A percentile compares a stretch with the other conserved stretches of the same genome.
Conservation (phyloP, 2,888 invertebrate species). For the Aporophyla nigra region DNA sequence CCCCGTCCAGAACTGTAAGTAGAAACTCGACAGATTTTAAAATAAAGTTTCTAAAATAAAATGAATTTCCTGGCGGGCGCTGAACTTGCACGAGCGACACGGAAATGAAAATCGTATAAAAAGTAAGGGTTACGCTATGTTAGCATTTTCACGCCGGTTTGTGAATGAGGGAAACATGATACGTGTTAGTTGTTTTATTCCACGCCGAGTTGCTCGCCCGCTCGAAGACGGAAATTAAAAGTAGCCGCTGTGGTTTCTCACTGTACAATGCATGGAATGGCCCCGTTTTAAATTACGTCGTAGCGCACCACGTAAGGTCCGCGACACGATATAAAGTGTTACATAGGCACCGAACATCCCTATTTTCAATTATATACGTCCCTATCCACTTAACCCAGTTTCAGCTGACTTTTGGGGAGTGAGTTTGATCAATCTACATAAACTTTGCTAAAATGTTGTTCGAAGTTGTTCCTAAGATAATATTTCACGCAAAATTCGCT, state of each 20-base stretch:
- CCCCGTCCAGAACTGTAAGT: background rate
- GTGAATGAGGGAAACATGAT: conserved; percentile 57
- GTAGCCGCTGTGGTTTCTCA: conserved; percentile 55
- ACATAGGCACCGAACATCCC: conserved; percentile 33
- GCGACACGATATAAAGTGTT: conserved; percentile 13
- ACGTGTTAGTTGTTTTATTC: conserved; percentile 60
- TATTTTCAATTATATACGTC: conserved; percentile 52
- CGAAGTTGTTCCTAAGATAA: conserved; percentile 54
- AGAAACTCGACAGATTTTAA: background rate
- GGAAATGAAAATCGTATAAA: conserved; percentile 61
- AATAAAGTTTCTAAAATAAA: conserved; percentile 44
- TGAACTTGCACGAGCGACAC: conserved; percentile 33
- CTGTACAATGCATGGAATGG: conserved; percentile 54
- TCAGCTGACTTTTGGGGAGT: conserved; percentile 53
- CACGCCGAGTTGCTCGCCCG: conserved; percentile 37
- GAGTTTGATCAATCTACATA: conserved; percentile 63
- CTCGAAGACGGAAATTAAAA: conserved; percentile 66
- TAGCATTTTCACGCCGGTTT: conserved; percentile 58
- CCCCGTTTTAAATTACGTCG: conserved; percentile 44
- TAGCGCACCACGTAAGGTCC: conserved; percentile 22
- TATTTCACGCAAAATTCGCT: conserved; percentile 51
- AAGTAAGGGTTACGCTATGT: conserved; percentile 58
- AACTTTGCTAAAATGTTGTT: conserved; percentile 64
- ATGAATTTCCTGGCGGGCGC: conserved; percentile 39
- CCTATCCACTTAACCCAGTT: conserved; percentile 58